Percentiles rank a stretch among this genome's conserved stretches.
phyloP scores from a whole-genome alignment of 1,140 invertebrate species.

The Drosophila novamexicana region DNA sequence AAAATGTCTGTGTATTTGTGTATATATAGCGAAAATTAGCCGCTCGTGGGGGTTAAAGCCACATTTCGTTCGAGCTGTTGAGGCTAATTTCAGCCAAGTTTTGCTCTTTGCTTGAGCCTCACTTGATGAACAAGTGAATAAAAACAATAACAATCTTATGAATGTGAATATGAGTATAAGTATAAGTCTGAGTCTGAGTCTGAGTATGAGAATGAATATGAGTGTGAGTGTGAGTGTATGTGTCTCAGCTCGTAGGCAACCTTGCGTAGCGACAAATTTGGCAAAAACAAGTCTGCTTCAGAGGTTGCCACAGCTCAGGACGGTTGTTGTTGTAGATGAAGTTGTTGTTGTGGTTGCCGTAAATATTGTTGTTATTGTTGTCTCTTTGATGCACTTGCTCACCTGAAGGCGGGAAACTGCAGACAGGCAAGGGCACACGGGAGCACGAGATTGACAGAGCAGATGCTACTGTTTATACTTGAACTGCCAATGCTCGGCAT shows the following conservation, averaged over 20 bases:
- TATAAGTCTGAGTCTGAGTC: conserved; percentile 1
- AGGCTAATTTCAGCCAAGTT: conserved; percentile 65
- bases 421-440: conserved; percentile 35
- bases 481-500: background rate
- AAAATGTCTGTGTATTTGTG: conserved; percentile 25
- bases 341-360: background rate
- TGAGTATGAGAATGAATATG: conserved; percentile 10
- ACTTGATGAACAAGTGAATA: conserved; percentile 34
- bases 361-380: conserved; percentile 9
- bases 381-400: conserved; percentile 52
- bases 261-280: conserved; percentile 76
- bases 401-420: conserved; percentile 60
- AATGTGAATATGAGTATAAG: conserved; percentile 7
- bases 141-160: conserved; percentile 18
- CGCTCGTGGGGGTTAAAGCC: conserved; percentile 45
- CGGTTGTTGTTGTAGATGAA: background rate
- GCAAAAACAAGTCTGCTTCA: conserved; percentile 62
- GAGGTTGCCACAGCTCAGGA: conserved; percentile 6
- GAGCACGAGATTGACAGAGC: background rate
- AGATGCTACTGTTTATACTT: conserved; percentile 27
- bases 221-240: conserved; percentile 9
- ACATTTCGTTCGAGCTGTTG: conserved; percentile 47
- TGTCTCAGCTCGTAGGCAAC: conserved; percentile 42
- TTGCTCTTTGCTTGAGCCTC: conserved; percentile 35
- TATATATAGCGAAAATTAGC: conserved; percentile 32